Evolutionary conservation across 2,797 vertebrate species (phyloP), one percentile per base, ranked within the genome.

Genomic region (Ataeniobius toweri): DNA sequence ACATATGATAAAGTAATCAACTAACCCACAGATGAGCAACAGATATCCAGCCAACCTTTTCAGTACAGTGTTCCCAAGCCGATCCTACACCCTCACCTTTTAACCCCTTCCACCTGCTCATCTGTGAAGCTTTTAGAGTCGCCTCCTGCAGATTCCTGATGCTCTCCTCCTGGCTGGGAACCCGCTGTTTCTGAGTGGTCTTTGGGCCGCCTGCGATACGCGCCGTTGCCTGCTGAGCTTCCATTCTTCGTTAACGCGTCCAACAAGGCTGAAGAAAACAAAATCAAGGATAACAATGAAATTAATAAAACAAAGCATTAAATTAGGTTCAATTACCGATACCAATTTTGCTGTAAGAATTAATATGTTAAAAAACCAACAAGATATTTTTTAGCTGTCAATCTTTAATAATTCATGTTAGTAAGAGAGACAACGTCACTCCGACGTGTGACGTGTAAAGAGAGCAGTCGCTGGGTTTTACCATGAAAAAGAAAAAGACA

Each of bases 101-200:
- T 96, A 71, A 99, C 98, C 18, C 97, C 98, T 79, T 99, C 97
- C 56, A 97, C 90, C 89, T 99, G 97, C 26, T 99, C 98, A 89
- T 96, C 96, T 73, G 92, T 97, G 90, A 97, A 99, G 88, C 93
- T 85, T 94, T 98, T 96, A 14, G 89, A 73, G 50, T 97, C 97
- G 0, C 87, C 91, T 80, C 91, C 82, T 71, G 90, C 88, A 0
- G 91, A 85, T 70, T 91, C 94, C 41, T 81, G 86, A 73, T 80
- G 76, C 46, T 96, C 95, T 80, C 83, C 77, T 51, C 96, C 95
- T 77, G 92, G 79, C 1, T 80, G 91, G 0, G 71, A 46, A 9
- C 75, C 77, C 0, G 48, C 36, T 9, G 93, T 89, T 56, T 96
- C 94, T 5, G 89, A 87, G 71, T 85, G 82, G 70, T 94, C 91